Conservation (phyloP, 1,140 invertebrate species). For the Contarinia nasturtii region DNA sequence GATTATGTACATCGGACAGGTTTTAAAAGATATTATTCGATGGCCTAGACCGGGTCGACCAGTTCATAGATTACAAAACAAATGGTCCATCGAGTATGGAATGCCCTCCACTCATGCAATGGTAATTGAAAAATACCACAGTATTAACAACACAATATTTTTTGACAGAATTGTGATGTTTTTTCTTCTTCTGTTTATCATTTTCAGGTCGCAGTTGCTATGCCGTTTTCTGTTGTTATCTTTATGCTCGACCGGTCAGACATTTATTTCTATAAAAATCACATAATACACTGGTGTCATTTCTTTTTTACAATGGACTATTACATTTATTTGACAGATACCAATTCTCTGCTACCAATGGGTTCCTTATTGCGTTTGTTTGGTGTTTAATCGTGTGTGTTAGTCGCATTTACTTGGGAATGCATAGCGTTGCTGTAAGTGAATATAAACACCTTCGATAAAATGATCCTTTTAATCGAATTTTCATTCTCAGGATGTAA, state of each 20-base stretch:
- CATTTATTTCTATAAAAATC: neutral
- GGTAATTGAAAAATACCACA: constrained; percentile 27
- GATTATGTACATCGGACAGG: constrained; percentile 61
- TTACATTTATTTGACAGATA: constrained; percentile 27
- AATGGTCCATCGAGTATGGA: constrained; percentile 77
- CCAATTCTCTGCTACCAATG: constrained; percentile 41
- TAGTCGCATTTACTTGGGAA: constrained; percentile 76
- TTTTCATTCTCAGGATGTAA: constrained; percentile 38
- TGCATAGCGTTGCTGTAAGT: constrained; percentile 71
- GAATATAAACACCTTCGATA: neutral
- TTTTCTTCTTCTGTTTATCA: no score
- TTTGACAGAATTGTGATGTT: no score
- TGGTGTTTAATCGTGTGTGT: constrained; percentile 64
- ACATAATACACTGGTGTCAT: neutral
- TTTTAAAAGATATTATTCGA: constrained; percentile 32
- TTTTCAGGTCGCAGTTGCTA: constrained; percentile 36
- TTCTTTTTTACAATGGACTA: neutral
- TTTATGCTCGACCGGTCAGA: constrained; percentile 46
- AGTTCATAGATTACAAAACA: constrained; percentile 60
- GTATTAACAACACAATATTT: no score
- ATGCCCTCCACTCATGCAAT: constrained; percentile 91
- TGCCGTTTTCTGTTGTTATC: constrained; percentile 66
- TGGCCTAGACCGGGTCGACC: constrained; percentile 73
- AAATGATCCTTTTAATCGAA: neutral
- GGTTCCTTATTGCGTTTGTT: constrained; percentile 29